A percentile compares a stretch with the other conserved stretches of the same genome.
Conservation (phyloP, 2,113 vertebrate species). For the Panthera tigris region DNA sequence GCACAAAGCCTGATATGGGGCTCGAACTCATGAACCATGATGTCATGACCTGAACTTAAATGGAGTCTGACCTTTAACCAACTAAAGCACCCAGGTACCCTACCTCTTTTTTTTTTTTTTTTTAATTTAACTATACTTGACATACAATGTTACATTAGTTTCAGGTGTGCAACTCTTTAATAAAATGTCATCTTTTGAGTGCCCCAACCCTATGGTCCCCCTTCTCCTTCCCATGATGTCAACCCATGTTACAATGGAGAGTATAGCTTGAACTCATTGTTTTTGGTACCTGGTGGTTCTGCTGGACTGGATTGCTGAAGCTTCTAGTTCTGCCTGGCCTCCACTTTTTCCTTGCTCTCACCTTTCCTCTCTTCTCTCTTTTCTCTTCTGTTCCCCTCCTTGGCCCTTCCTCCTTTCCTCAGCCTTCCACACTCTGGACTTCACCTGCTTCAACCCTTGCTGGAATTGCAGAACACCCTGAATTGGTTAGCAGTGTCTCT, state of each 20-base stretch:
- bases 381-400: too few species aligned
- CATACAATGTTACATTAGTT: not conserved
- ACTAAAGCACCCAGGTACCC: too few species aligned
- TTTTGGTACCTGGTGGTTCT: not conserved
- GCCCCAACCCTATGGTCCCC: fast-evolving
- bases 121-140: not conserved
- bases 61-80: too few species aligned
- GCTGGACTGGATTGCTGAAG: not conserved
- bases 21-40: too few species aligned
- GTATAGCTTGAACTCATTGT: not conserved
- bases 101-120: not conserved
- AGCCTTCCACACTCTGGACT: not conserved
- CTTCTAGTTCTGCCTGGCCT: fast-evolving
- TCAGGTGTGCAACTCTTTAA: not conserved
- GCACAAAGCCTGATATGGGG: too few species aligned
- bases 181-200: not conserved
- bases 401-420: not conserved
- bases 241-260: not conserved
- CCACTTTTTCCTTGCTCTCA: not conserved
- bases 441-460: not conserved
- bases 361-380: not conserved
- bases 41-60: too few species aligned
- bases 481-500: not conserved
- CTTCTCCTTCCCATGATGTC: not conserved
- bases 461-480: not conserved